Percentiles rank a stretch among this genome's conserved stretches.
Conservation (phyloP, 2,888 invertebrate genomes). For the Caenorhabditis japonica region DNA sequence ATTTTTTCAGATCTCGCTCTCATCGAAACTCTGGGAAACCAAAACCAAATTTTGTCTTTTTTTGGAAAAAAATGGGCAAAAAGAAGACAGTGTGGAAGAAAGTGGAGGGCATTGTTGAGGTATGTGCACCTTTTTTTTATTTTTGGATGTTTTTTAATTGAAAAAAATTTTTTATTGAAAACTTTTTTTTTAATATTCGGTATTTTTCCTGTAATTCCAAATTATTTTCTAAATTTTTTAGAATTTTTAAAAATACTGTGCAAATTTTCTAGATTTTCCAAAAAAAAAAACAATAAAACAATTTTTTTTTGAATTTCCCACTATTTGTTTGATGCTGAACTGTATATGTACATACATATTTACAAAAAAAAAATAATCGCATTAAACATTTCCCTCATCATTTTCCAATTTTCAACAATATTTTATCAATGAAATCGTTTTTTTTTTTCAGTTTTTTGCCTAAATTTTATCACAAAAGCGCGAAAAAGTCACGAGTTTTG, state of each 20-base stretch:
- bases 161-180: background rate
- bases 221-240: background rate
- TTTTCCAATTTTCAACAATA: no score
- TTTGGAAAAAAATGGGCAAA: slow-evolving; percentile 46
- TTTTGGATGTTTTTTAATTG: background rate
- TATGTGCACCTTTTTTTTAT: slow-evolving; percentile 6
- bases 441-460: no score
- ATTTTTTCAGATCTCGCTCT: slow-evolving; percentile 40
- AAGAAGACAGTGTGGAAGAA: slow-evolving; percentile 46
- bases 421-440: no score
- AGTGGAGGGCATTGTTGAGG: slow-evolving; percentile 54
- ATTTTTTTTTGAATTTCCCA: no score
- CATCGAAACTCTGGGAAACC: background rate
- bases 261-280: background rate
- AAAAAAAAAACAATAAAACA: no score
- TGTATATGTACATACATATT: no score
- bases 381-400: no score
- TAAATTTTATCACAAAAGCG: no score
- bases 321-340: no score
- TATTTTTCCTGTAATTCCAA: background rate
- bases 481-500: no score
- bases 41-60: background rate
- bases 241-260: no score
- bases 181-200: background rate
- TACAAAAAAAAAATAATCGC: no score